Evolutionary conservation across 2,888 invertebrate species (phyloP).

Genomic region (Vanessa cardui): DNA sequence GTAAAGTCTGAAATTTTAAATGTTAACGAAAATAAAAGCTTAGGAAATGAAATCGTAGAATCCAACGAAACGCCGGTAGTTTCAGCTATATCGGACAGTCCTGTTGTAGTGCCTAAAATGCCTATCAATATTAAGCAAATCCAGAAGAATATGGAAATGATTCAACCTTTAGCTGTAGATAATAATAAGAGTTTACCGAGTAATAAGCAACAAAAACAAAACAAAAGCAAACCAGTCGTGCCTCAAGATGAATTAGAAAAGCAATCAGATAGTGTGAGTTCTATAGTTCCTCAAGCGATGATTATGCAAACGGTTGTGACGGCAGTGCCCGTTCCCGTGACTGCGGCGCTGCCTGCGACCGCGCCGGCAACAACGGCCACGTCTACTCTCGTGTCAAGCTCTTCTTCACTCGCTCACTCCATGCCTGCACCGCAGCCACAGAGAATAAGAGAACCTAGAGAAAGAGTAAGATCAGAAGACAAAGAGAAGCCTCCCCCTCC

Average conservation of each 20-base stretch:
- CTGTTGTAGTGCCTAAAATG: slow-evolving; percentile 84
- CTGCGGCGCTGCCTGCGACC: slow-evolving; percentile 22
- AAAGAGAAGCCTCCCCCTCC: slow-evolving; percentile 47
- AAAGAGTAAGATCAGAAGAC: slow-evolving; percentile 55
- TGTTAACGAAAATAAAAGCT: slow-evolving; percentile 70
- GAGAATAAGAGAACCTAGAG: slow-evolving; percentile 61
- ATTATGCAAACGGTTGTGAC: slow-evolving; percentile 30
- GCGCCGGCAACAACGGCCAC: slow-evolving; percentile 40
- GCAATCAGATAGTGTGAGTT: slow-evolving; percentile 41
- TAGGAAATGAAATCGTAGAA: slow-evolving; percentile 69
- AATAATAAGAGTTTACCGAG: slow-evolving; percentile 62
- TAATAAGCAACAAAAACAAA: slow-evolving; percentile 64
- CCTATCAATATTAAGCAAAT: slow-evolving; percentile 69
- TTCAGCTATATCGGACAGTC: slow-evolving; percentile 87
- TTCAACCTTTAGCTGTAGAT: slow-evolving; percentile 66
- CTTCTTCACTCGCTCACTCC: slow-evolving; percentile 21
- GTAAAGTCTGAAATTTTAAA: slow-evolving; percentile 74
- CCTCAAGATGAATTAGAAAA: slow-evolving; percentile 62
- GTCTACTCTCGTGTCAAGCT: slow-evolving; percentile 31
- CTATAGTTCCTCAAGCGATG: slow-evolving; percentile 31
- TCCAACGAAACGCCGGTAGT: slow-evolving; percentile 84
- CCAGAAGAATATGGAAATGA: slow-evolving; percentile 66
- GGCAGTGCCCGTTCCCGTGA: slow-evolving; percentile 20
- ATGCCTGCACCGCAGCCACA: slow-evolving; percentile 57
- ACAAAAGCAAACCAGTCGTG: slow-evolving; percentile 65